Conservation (phyloP, 2,888 invertebrate species). For the Scelioninae gen. 2 region DNA sequence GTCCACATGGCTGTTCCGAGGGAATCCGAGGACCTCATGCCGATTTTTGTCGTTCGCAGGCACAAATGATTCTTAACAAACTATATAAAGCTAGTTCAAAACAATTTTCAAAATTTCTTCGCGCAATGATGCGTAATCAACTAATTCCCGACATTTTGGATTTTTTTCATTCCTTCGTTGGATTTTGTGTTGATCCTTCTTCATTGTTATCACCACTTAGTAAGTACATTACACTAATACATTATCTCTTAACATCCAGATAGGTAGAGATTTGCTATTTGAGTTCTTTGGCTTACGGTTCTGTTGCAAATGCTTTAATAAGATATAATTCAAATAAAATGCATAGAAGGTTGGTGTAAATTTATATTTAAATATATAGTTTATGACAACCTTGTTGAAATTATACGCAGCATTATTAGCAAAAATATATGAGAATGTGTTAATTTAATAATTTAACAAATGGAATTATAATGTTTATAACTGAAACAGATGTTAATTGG, state of each 20-base stretch:
- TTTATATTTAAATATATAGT: background rate
- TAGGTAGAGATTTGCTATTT: slow-evolving; percentile 29
- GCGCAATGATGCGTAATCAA: slow-evolving; percentile 86
- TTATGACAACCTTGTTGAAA: slow-evolving; percentile 6
- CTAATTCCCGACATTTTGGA: slow-evolving; percentile 91
- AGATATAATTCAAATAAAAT: background rate
- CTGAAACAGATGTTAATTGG: no score
- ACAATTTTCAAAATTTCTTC: slow-evolving; percentile 81
- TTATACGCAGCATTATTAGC: slow-evolving; percentile 32
- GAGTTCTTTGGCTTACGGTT: slow-evolving; percentile 50
- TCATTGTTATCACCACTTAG: slow-evolving; percentile 90
- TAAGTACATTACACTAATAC: slow-evolving; percentile 77
- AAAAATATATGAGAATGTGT: slow-evolving; percentile 36
- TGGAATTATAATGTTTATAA: no score
- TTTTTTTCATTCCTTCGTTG: slow-evolving; percentile 95
- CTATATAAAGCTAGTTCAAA: slow-evolving; percentile 83
- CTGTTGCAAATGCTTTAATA: slow-evolving; percentile 38
- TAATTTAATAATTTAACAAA: no score
- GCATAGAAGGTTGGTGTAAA: background rate
- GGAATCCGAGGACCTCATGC: slow-evolving; percentile 89
- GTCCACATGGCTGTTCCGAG: slow-evolving; percentile 93
- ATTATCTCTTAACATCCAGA: slow-evolving; percentile 6
- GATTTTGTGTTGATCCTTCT: slow-evolving; percentile 95
- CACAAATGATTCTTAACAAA: slow-evolving; percentile 85
- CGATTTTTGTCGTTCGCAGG: slow-evolving; percentile 92